Evolutionary conservation across 1,140 invertebrate genomes (phyloP).

Genomic region (Brachionus asplanchnoidis): DNA sequence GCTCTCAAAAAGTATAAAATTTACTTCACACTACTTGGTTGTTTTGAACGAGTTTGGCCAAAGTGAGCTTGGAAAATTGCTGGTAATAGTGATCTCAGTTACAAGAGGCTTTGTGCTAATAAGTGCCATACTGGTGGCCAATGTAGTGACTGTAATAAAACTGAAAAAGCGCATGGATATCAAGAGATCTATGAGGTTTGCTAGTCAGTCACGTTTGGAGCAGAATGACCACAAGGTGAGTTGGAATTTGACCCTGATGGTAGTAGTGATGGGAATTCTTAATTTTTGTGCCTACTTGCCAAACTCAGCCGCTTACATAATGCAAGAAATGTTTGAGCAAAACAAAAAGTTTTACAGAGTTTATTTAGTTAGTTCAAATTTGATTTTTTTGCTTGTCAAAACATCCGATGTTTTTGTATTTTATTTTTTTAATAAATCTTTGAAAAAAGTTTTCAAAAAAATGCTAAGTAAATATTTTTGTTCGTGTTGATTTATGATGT

Average conservation of each 20-base stretch:
- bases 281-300: background rate
- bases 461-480: background rate
- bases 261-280: background rate
- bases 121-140: background rate
- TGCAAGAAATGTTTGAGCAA: background rate
- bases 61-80: background rate
- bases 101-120: background rate
- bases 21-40: background rate
- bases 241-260: background rate
- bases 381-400: background rate
- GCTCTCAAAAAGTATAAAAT: background rate
- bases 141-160: background rate
- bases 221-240: background rate
- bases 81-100: background rate
- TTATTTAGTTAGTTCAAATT: slow-evolving; percentile 1
- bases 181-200: background rate
- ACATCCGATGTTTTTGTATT: background rate
- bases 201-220: background rate
- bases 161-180: background rate
- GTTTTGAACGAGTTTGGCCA: slow-evolving; percentile 8
- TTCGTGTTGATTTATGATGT: background rate
- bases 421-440: slow-evolving; percentile 22
- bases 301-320: slow-evolving; percentile 7
- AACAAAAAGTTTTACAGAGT: background rate
- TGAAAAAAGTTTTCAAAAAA: background rate